These are phyloP conservation scores for Nesometra sesokonis DNA, from an alignment of 35 echinoderm and acorn worm species.

Conservation along the genomic window DNA sequence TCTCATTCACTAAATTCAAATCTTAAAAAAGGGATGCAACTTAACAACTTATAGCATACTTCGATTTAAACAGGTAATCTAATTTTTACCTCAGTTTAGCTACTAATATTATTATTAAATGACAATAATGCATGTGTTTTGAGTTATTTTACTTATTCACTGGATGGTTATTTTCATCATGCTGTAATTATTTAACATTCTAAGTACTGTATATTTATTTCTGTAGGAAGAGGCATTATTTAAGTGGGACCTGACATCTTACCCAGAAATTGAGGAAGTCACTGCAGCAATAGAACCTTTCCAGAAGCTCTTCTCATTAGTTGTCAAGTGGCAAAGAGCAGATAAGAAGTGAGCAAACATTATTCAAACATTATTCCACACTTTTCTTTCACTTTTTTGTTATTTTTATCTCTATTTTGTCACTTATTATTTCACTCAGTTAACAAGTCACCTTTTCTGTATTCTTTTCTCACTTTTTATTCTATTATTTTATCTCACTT, in stretches of 20 bases:
- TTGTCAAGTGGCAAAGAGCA: conserved; percentile 99
- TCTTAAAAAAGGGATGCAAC: too few species aligned
- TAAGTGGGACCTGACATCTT: conserved; percentile 89
- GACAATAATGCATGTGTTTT: not conserved
- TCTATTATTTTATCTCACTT: too few species aligned
- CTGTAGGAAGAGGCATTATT: conserved; percentile 88
- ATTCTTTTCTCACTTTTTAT: not conserved
- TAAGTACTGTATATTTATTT: not conserved
- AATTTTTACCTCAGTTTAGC: too few species aligned
- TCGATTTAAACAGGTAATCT: too few species aligned
- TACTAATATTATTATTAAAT: not conserved
- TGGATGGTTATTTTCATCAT: not conserved
- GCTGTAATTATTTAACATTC: not conserved
- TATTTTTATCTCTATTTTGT: not conserved
- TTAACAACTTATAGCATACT: too few species aligned
- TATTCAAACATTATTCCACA: not conserved
- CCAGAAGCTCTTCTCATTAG: conserved; percentile 82
- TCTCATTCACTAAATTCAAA: too few species aligned
- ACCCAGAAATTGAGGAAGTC: conserved; percentile 85
- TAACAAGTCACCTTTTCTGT: not conserved
- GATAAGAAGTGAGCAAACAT: conserved; percentile 71
- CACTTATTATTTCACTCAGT: not conserved
- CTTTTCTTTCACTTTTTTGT: not conserved
- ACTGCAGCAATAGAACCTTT: conserved; percentile 82
- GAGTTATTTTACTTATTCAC: not conserved